Evolutionary conservation across 2,113 vertebrate genomes (phyloP), one percentile per base, ranked within the genome.

Genomic region (Lichenostomus cassidix): DNA sequence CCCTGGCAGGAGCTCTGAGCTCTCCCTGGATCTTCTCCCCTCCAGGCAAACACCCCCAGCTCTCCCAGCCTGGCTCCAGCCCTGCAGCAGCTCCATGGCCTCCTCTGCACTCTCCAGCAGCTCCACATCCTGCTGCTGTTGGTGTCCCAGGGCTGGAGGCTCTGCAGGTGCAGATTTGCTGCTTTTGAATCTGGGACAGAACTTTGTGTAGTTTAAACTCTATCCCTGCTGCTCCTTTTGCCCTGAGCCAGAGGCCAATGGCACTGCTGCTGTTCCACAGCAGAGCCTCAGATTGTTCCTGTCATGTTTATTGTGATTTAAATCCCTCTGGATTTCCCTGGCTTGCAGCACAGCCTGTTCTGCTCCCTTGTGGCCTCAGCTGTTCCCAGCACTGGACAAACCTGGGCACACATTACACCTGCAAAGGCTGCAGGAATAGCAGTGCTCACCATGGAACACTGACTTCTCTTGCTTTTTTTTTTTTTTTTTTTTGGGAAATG

Each of bases 401-500:
- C 3, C 70, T 65, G 70, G 16, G 70, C 70, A 67, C 70, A 42
- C 20, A 3, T 20, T 5, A 4, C 44, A 25, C 60, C 31, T 67
- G 42, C 60, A n/a, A 5, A 41, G 29, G 42, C 70, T 75, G 42
- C 70, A 31, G 70, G 42, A 50, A 14, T 5, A 42, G 28, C 24
- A 24, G 4, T 1, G 0, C 4, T 4, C 50, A 16, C 29, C 39
- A 16, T 0, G 0, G 35, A 4, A 42, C n/a, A 17, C 42, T 56
- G 24, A 4, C 10, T 11, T 20, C 42, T 35, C 29, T 16, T 0
- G 24, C 35, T 12, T 42, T 11, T 7, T 8, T 20, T 47, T 6
- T 4, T 31, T 24, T 2, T 7, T 23, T 35, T 10, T 20, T 47
- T 6, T 4, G 12, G 60, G 25, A 27, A 29, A 35, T 52, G 11